Base-by-base conservation (phyloP, 1,140 invertebrate species). In the Cylas formicarius region DNA sequence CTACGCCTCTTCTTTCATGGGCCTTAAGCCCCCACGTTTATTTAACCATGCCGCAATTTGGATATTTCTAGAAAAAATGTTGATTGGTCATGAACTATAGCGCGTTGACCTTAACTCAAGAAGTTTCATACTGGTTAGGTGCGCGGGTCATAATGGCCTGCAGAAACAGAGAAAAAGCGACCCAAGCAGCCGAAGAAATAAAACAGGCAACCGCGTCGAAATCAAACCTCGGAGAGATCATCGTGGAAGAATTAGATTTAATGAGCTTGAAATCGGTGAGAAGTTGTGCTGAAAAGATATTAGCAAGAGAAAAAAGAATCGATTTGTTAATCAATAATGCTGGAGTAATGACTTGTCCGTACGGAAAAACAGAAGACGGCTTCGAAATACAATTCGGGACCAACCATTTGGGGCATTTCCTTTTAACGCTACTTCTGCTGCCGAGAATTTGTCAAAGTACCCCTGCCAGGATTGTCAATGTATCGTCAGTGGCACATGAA, bases 341-440 rank as follows among this genome's bases (percentile, higher is more conserved):
- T 33, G 86, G 79, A 2, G 72, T 88, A 0, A 86, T 84, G 77
- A 72, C 76, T 67, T 80, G 75, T 44, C 85, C 81, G 0, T 67
- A 75, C 43, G 32, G 56, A 26, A 73, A 73, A 43, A 83, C 81
- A 0, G 75, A 75, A 44, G 86, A 93, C 55, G 87, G 86, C 1
- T 83, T 84, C 59, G 91, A 94, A 61, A 74, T 74, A 36, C 82
- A 89, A 48, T 68, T 90, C 11, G 83, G 80, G 10, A 77, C 80
- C 0, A 90, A 90, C 62, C 79, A 89, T 63, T 65, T 89, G 34
- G 86, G 86, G 0, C 90, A 92, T 57, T 93, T 92, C 59, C 69
- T 92, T 19, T 68, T 95, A 0, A 93, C 89, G 0, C 71, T 79
- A 44, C 62, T 95, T 10, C 63, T 96, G 1, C 53, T 94, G 36